Base-by-base conservation (phyloP, 2,797 vertebrate species). In the Hyperoplus lanceolatus region DNA sequence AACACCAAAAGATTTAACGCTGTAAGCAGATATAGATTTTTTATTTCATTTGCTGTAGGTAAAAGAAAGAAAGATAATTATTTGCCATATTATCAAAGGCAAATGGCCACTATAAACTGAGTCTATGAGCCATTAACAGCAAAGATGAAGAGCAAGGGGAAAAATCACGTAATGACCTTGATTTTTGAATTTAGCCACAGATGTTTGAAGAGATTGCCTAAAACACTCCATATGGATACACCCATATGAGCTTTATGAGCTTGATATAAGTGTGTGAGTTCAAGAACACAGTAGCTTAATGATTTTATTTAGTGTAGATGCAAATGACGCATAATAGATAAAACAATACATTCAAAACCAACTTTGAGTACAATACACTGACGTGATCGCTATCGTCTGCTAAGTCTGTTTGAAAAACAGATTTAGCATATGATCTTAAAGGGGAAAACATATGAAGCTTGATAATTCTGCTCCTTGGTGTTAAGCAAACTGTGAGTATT, bases 201-300 rank as follows among this genome's bases (percentile, higher is more conserved):
- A 86, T 91, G 87, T 85, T 87, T 77, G 13, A 41, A 70, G 72
- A 77, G 38, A 75, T 70, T 68, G 64, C 72, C 76, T 75, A 71
- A 81, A 86, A 68, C 38, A 11, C 41, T 50, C 78, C 80, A 86
- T 80, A 77, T 91, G 85, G 71, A 65, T 60, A 46, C 41, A 50
- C 45, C 65, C 48, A 50, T 48, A 62, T 50, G 38, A 53, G 54
- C 59, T 68, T 62, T 48, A 62, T 50, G 38, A 53, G 54, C 59
- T 68, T 62, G 4, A 43, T 56, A 13, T 68, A 46, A 76, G 18
- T 79, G 53, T 56, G 43, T 64, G 46, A 79, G 61, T 14, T 45
- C 6, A 15, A 67, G 16, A 64, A 29, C 38, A 70, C 42, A 69
- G 62, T n/a, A 29, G 57, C 48, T 73, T 50, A 51, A 39, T 74